Percentiles rank a stretch among this genome's conserved stretches.
These are phyloP conservation scores for Melangyna quadrimaculata DNA, from an alignment of 2,888 invertebrate genomes.

Conservation along the genomic window DNA sequence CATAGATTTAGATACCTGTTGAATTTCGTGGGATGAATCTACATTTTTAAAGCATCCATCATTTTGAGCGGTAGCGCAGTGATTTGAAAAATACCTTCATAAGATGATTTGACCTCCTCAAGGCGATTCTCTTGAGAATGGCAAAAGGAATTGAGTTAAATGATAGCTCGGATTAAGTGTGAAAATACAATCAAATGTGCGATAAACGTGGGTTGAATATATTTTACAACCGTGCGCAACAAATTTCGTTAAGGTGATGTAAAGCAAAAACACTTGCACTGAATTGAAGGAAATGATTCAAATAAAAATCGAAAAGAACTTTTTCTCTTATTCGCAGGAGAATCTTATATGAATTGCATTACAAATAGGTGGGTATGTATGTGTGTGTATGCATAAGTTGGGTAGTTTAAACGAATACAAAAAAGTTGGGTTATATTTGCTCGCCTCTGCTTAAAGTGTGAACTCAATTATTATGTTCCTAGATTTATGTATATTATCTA, in stretches of 20 bases:
- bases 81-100: conserved; percentile 61
- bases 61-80: conserved; percentile 16
- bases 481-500: neutral
- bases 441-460: neutral
- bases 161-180: conserved; percentile 43
- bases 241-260: neutral
- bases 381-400: no score
- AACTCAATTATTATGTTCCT: neutral
- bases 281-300: conserved; percentile 10
- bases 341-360: neutral
- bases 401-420: neutral
- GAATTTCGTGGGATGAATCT: neutral
- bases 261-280: conserved; percentile 5
- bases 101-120: conserved; percentile 39
- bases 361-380: no score
- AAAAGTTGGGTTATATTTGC: neutral
- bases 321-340: conserved; percentile 2
- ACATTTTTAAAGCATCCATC: conserved; percentile 9
- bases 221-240: conserved; percentile 24
- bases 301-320: neutral
- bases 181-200: conserved; percentile 64
- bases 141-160: conserved; percentile 39
- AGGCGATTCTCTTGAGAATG: conserved; percentile 4
- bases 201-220: conserved; percentile 62
- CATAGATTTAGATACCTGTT: conserved; percentile 16